Base-by-base conservation (phyloP, 2,888 invertebrate species). In the Nephrocerus scutellatus region DNA sequence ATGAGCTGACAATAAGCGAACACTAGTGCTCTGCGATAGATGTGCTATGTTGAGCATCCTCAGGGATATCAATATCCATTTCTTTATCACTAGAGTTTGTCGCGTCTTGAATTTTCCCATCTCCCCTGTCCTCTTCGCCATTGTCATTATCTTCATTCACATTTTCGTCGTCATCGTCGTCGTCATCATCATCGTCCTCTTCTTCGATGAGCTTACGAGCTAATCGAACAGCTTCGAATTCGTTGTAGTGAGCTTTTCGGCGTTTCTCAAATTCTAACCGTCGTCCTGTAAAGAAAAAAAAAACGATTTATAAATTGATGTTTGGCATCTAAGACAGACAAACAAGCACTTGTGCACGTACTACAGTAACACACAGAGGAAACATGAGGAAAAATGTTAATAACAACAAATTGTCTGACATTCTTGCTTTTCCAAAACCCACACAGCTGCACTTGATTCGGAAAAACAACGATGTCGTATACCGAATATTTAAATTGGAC, bases 191-290 rank as follows among this genome's bases (percentile, higher is more conserved):
- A 2, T 88, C 89, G 19, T 86, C 85, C 41, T 93, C 93, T 60
- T 92, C 86, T 51, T 88, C 81, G 72, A 95, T 78, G 49, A 95
- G 73, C 68, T 93, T 86, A 53, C 91, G 77, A 16, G 95, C 93
- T 59, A 93, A 68, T 67, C 91, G 87, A 6, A 96, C 82, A 1
- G 93, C 95, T 69, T 92, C 84, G 68, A 88, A 97, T 70, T 98
- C 98, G 68, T 96, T 93, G 70, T 98, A 98, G 61, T 98, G 98
- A 55, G 86, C 82, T 74, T 93, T 96, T 46, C 98, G 76, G 63
- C 93, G 95, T 52, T 82, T 79, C 68, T 95, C 91, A 60, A 98
- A 98, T 45, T 82, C 80, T 56, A 79, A 74, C 55, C 84, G 76
- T 56, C 79, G 79, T 52, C 73, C 82, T 80, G 55, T 24, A 59